Percentiles rank a stretch among this genome's conserved stretches.
phyloP scores from a whole-genome alignment of 2,888 invertebrate genomes.

The Drosophila longiperda region DNA sequence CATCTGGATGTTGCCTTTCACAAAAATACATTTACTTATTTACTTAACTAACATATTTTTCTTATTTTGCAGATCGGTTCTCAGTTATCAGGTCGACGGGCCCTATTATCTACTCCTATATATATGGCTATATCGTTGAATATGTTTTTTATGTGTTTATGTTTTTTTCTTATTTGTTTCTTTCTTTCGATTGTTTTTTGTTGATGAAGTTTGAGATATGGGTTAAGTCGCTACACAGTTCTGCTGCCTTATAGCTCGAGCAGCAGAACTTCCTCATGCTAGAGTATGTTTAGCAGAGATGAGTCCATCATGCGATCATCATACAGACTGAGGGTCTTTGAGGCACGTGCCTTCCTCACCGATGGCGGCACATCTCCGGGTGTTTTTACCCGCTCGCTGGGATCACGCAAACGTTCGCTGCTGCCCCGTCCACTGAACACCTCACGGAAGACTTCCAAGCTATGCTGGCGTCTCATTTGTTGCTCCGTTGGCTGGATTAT shows the following conservation, averaged over 20 bases:
- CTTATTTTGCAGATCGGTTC: slow-evolving; percentile 24
- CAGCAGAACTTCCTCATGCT: slow-evolving; percentile 86
- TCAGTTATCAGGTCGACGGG: slow-evolving; percentile 44
- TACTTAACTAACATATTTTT: slow-evolving; percentile 16
- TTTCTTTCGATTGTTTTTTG: background rate
- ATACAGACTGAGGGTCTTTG: slow-evolving; percentile 92
- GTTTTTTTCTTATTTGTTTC: background rate
- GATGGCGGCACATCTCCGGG: slow-evolving; percentile 93
- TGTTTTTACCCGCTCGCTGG: slow-evolving; percentile 91
- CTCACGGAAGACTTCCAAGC: slow-evolving; percentile 91
- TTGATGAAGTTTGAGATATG: slow-evolving; percentile 68
- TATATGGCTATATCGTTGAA: slow-evolving; percentile 75
- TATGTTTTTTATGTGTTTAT: slow-evolving; percentile 38
- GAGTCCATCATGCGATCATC: slow-evolving; percentile 94
- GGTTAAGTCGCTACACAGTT: slow-evolving; percentile 53
- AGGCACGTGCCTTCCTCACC: slow-evolving; percentile 89
- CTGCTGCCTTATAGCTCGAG: slow-evolving; percentile 83
- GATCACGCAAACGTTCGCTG: slow-evolving; percentile 88
- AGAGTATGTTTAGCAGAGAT: slow-evolving; percentile 84
- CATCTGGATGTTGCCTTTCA: slow-evolving; percentile 31
- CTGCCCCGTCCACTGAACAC: slow-evolving; percentile 89
- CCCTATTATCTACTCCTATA: slow-evolving; percentile 46
- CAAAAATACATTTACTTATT: slow-evolving; percentile 41
- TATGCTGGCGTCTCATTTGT: slow-evolving; percentile 87
- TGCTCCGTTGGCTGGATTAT: slow-evolving; percentile 64